Evolutionary conservation across 1,140 invertebrate genomes (phyloP).

Genomic region (Eueides isabella): DNA sequence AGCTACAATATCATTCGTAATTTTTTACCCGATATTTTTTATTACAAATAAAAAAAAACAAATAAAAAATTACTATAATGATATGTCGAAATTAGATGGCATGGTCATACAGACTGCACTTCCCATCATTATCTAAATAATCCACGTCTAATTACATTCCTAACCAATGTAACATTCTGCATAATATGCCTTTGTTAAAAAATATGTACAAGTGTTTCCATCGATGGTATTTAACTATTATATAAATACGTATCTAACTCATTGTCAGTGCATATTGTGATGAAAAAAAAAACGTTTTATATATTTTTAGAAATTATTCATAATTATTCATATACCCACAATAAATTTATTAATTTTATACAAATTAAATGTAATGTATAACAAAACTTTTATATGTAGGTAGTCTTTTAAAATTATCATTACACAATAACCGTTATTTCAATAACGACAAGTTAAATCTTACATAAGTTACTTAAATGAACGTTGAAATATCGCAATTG

Average conservation of each 20-base stretch:
- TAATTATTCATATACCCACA: too few relatives aligned
- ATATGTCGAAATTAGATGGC: too few relatives aligned
- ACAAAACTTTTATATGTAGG: too few relatives aligned
- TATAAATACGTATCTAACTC: too few relatives aligned
- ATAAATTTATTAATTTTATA: too few relatives aligned
- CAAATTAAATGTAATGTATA: too few relatives aligned
- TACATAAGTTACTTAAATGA: conserved; percentile 25
- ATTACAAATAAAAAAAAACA: too few relatives aligned
- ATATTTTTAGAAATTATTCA: background rate
- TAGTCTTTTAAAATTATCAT: background rate
- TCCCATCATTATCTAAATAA: background rate
- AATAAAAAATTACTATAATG: too few relatives aligned
- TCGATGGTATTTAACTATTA: background rate
- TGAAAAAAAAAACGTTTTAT: background rate
- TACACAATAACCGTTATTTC: conserved; percentile 2
- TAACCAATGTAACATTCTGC: background rate
- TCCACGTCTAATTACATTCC: background rate
- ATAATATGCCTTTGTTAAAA: background rate
- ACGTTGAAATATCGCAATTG: conserved; percentile 20
- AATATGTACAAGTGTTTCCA: background rate
- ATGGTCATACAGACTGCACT: background rate
- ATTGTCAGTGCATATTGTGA: too few relatives aligned
- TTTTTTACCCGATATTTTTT: too few relatives aligned
- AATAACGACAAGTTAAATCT: conserved; percentile 7
- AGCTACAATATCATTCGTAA: too few relatives aligned